A percentile compares a stretch with the other conserved stretches of the same genome.
Evolutionary conservation across 2,888 invertebrate species (phyloP).

Genomic region (Himalopsyche anomala): DNA sequence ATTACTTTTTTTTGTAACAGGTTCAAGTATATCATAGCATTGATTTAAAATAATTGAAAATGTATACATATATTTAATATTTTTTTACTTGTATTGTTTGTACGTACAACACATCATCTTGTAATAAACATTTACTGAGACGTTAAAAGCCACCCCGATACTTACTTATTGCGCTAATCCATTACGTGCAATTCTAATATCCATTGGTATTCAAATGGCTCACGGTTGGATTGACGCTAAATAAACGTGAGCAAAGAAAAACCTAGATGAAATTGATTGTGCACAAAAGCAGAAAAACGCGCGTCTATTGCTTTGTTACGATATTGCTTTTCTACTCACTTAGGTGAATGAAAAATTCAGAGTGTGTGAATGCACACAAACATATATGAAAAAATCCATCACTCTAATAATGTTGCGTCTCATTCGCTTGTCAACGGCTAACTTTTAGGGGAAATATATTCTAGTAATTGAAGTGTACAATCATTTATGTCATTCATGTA

Average conservation of each 20-base stretch:
- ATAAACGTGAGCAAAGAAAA: slow-evolving; percentile 19
- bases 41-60: too few relatives aligned
- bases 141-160: not conserved
- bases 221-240: slow-evolving; percentile 26
- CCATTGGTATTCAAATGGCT: slow-evolving; percentile 15
- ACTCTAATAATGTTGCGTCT: slow-evolving; percentile 21
- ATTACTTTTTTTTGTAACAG: too few relatives aligned
- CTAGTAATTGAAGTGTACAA: not conserved
- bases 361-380: slow-evolving; percentile 33
- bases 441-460: not conserved
- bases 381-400: slow-evolving; percentile 28
- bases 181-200: slow-evolving; percentile 30
- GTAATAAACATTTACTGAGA: not conserved
- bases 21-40: too few relatives aligned
- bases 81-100: too few relatives aligned
- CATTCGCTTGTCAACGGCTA: not conserved
- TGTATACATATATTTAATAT: too few relatives aligned
- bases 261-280: slow-evolving; percentile 30
- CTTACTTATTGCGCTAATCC: not conserved
- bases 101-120: not conserved
- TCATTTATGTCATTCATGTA: too few relatives aligned
- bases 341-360: slow-evolving; percentile 43
- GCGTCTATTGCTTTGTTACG: slow-evolving; percentile 34
- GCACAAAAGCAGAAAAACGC: slow-evolving; percentile 20
- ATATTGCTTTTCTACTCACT: slow-evolving; percentile 43